Evolutionary conservation across 2,888 invertebrate genomes (phyloP).

Genomic region (Parthenolecanium corni): DNA sequence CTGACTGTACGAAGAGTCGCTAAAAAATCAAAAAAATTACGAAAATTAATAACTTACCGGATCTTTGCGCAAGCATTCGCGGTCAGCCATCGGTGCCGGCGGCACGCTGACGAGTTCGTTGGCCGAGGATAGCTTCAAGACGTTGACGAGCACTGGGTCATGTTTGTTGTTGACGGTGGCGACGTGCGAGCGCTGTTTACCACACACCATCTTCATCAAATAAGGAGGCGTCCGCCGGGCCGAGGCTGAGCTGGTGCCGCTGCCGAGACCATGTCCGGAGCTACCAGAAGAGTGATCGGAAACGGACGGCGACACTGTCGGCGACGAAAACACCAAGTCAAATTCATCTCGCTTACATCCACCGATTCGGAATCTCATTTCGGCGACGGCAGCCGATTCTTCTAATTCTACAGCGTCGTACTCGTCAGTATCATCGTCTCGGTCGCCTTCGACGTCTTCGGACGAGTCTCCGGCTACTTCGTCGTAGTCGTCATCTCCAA

Average conservation of each 20-base stretch:
- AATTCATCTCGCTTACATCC: constrained; percentile 9
- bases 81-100: constrained; percentile 2
- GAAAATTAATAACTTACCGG: no score
- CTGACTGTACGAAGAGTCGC: no score
- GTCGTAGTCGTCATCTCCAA: constrained; percentile 30
- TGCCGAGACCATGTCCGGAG: constrained; percentile 18
- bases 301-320: constrained; percentile 30
- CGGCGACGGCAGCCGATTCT: no score
- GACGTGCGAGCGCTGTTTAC: constrained; percentile 17
- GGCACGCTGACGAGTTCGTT: constrained; percentile 29
- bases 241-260: constrained; percentile 26
- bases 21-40: no score
- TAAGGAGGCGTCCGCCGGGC: constrained; percentile 9
- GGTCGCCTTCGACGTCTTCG: constrained; percentile 28
- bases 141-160: constrained; percentile 18
- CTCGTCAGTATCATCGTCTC: no score
- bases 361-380: constrained; percentile 11
- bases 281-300: constrained; percentile 29
- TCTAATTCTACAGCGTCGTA: no score
- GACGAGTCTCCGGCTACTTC: constrained; percentile 32
- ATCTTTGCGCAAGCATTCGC: not conserved
- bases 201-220: not conserved
- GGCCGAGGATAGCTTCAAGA: constrained; percentile 21
- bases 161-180: constrained; percentile 19
- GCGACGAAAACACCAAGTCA: constrained; percentile 18